Evolutionary conservation across 2,888 invertebrate genomes (phyloP).

Genomic region (Spatulosminthurus flaviceps): DNA sequence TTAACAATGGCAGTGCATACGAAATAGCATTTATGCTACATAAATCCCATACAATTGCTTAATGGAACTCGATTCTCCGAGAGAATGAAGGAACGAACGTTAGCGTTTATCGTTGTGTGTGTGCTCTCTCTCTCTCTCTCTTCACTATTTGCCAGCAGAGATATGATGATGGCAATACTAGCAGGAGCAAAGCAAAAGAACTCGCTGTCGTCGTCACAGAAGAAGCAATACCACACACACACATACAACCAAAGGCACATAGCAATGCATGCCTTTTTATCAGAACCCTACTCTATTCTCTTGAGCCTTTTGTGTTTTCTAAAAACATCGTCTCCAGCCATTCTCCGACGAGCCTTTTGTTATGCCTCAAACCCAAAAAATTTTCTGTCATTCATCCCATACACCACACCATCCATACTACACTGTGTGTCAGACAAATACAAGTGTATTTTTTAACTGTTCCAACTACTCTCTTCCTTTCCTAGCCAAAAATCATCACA

Average conservation of each 20-base stretch:
- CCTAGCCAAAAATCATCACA: conserved; percentile 33
- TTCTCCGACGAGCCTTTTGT: conserved; percentile 55
- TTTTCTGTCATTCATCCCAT: conserved; percentile 58
- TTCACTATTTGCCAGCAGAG: conserved; percentile 51
- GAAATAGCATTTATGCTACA: conserved; percentile 64
- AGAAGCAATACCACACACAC: conserved; percentile 45
- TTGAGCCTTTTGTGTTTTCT: conserved; percentile 58
- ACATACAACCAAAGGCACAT: conserved; percentile 34
- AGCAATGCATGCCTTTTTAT: conserved; percentile 55
- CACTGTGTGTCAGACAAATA: conserved; percentile 36
- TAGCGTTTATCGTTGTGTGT: conserved; percentile 61
- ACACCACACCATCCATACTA: conserved; percentile 41
- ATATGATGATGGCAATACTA: conserved; percentile 55
- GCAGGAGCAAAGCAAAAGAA: conserved; percentile 28
- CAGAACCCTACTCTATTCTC: conserved; percentile 55
- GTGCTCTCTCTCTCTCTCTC: conserved; percentile 43
- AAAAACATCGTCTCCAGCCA: conserved; percentile 56
- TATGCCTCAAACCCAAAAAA: conserved; percentile 52
- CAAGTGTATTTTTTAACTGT: conserved; percentile 39
- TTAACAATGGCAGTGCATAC: conserved; percentile 63
- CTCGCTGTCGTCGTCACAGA: conserved; percentile 25
- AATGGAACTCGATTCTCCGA: conserved; percentile 62
- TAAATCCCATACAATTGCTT: conserved; percentile 64
- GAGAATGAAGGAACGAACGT: conserved; percentile 48
- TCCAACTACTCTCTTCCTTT: conserved; percentile 27